phyloP scores from a whole-genome alignment of 2,113 vertebrate genomes.

The Oceanodroma tethys region DNA sequence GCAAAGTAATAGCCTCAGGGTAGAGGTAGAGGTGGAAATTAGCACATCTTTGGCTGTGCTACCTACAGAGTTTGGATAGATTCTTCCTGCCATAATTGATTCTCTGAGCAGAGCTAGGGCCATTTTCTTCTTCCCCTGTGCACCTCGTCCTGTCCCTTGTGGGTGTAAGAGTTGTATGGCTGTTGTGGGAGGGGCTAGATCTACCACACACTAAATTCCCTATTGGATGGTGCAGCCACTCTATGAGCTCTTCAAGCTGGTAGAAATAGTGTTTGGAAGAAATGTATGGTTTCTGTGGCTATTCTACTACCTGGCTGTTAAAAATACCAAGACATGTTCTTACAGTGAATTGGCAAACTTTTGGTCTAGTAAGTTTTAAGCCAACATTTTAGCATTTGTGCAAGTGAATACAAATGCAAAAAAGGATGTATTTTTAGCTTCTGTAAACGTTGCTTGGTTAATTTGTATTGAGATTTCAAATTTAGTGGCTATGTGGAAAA shows the following conservation, averaged over 20 bases:
- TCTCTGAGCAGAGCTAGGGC: rapidly evolving
- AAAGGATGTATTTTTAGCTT: background rate
- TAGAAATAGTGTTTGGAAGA: background rate
- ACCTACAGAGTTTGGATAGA: background rate
- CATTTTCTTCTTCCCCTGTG: background rate
- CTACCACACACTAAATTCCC: background rate
- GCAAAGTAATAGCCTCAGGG: background rate
- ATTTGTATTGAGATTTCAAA: background rate
- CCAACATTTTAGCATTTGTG: background rate
- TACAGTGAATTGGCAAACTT: background rate
- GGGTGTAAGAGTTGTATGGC: background rate
- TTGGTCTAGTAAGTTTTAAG: background rate
- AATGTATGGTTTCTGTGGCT: background rate
- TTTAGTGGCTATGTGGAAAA: background rate
- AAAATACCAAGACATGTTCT: background rate
- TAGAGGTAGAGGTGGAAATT: background rate
- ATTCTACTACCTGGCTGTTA: background rate
- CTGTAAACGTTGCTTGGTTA: background rate
- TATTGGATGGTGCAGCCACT: background rate
- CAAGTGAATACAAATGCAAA: background rate
- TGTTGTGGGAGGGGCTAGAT: background rate
- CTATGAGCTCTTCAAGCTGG: background rate
- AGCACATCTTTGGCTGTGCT: background rate
- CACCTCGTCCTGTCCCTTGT: rapidly evolving
- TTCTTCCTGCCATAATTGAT: background rate